Conservation (phyloP, 2,797 vertebrate species). For the Sphenopsis melanotis region DNA sequence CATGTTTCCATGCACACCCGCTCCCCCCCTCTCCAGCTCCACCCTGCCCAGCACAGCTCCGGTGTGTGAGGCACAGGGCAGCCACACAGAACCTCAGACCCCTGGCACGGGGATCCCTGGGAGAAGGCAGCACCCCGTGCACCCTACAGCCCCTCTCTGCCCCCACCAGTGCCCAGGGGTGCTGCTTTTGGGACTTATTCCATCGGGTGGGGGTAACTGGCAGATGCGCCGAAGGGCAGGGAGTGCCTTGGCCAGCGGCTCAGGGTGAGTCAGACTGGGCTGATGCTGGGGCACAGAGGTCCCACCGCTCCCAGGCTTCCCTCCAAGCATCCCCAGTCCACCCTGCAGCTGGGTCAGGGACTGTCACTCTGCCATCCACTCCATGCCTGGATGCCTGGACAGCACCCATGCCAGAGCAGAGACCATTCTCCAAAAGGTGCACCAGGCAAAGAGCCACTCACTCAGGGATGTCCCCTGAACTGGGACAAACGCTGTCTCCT, state of each 20-base stretch:
- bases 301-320: slow-evolving; percentile 29
- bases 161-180: not conserved
- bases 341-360: not conserved
- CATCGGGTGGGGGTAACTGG: not conserved
- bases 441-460: not conserved
- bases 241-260: not conserved
- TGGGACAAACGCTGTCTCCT: not conserved
- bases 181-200: not conserved
- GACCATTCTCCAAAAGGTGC: not conserved
- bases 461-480: not conserved
- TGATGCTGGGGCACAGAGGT: not conserved
- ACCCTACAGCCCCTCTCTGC: not conserved
- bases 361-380: not conserved
- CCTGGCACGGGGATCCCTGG: not conserved
- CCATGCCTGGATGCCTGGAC: not conserved
- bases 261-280: slow-evolving; percentile 30
- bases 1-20: not conserved
- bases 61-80: accelerated
- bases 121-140: not conserved
- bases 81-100: not conserved
- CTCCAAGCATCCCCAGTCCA: not conserved
- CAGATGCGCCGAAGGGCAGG: not conserved
- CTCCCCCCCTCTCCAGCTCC: slow-evolving; percentile 17
- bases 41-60: not conserved
- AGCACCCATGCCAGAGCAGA: not conserved